Base-by-base conservation (phyloP, 1,140 invertebrate genomes). In the Saccostrea echinata region DNA sequence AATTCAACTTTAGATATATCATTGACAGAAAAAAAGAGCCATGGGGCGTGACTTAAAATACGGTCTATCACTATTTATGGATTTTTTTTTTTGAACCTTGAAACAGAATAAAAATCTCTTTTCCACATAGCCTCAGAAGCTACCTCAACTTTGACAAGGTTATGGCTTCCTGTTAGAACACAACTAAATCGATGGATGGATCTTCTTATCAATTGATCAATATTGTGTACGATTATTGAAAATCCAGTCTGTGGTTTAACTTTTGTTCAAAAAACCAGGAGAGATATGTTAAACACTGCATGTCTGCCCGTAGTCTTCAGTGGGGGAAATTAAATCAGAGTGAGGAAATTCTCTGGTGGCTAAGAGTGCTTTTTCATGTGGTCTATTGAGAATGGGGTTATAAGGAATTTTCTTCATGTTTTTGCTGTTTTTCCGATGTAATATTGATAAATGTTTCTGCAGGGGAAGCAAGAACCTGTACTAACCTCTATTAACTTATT, bases 301-400 rank as follows among this genome's bases (percentile, higher is more conserved):
- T 76, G 30, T 33, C 27, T 76, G 68, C 27, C 18, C 21, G 4
- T 2, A 61, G 16, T 21, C 55, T 21, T 61, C 55, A 61, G 18
- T 61, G 55, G 27, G 68, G 68, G 30, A 27, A 76, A 76, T 30
- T 76, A 76, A 76, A 33, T 76, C 68, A 33, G 68, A 76, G 16
- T 18, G 24, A 3, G 30, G 27, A 76, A 76, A 76, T 27, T 76
- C 68, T 33, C 24, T 76, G 57, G 68, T 76, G 68, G 68, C 27
- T 16, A 76, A 76, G 27, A 76, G 68, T 76, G 68, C 68, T 76
- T 76, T 76, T 76, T 76, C 68, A 35, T 76, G 68, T 76, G 68
- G 68, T 76, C 68, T 27, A 30, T 71, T n/a, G 24, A 71, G 68
- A 71, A 13, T 16, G 12, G 30, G 24, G 68, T 33, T 76, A 27